Conservation (phyloP, 92 coral and sea anemone genomes). For the Micromussa lordhowensis region DNA sequence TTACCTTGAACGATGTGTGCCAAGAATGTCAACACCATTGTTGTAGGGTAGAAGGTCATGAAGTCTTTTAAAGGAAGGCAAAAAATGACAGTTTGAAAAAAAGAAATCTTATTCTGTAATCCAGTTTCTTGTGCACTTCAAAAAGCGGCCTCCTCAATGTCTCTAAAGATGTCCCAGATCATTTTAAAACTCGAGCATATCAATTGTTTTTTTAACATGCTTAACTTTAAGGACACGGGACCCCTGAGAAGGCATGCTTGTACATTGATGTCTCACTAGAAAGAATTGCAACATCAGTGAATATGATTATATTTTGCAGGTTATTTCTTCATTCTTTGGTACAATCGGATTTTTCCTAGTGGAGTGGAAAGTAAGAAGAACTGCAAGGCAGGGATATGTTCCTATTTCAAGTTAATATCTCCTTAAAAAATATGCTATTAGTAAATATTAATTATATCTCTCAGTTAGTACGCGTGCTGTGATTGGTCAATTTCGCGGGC, state of each 20-base stretch:
- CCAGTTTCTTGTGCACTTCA: not conserved
- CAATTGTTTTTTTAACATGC: not conserved
- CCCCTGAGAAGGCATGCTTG: not conserved
- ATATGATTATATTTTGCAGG: slow-evolving; percentile 45
- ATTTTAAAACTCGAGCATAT: not conserved
- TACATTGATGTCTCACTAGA: not conserved
- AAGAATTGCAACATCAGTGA: not conserved
- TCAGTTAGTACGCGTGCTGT: no score
- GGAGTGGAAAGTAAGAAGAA: slow-evolving; percentile 70
- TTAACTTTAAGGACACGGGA: not conserved
- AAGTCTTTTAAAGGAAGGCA: no score
- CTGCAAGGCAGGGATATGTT: slow-evolving; percentile 6
- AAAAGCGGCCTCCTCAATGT: no score
- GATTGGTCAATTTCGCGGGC: no score
- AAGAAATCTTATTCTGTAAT: not conserved
- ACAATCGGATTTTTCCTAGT: slow-evolving; percentile 77
- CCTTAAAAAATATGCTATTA: not conserved
- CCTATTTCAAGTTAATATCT: not conserved
- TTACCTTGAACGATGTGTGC: no score
- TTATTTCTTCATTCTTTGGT: slow-evolving; percentile 68
- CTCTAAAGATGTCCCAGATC: not conserved
- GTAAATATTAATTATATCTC: no score
- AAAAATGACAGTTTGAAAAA: no score
- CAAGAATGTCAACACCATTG: no score
- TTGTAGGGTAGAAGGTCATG: no score